phyloP scores from a whole-genome alignment of 2,113 vertebrate species.

The Rousettus leschenaultii region DNA sequence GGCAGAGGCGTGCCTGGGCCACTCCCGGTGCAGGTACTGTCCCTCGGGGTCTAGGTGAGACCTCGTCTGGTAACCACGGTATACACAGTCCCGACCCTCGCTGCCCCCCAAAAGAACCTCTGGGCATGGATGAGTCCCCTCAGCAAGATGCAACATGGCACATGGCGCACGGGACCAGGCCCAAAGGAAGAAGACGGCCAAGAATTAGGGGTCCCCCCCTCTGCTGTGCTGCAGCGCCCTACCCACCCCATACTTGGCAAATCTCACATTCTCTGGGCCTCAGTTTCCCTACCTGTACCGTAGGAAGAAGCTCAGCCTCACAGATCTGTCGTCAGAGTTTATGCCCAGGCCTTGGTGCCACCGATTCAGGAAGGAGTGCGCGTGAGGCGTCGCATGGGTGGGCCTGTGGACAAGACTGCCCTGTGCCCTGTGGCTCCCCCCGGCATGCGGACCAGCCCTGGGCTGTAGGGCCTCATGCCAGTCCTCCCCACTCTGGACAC shows the following conservation, averaged over 20 bases:
- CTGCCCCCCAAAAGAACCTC: background rate
- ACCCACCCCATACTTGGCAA: background rate
- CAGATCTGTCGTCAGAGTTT: background rate
- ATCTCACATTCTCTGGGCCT: background rate
- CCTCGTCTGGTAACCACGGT: background rate
- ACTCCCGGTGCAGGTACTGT: background rate
- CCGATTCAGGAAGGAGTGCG: background rate
- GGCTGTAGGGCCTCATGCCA: background rate
- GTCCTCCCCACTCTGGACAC: no score
- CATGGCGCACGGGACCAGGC: background rate
- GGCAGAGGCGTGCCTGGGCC: background rate
- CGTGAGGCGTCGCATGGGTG: fast-evolving
- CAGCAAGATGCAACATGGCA: background rate
- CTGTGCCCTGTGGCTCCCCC: no score
- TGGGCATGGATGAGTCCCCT: background rate
- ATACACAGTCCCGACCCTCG: background rate
- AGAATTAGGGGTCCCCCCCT: background rate
- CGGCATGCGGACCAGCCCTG: background rate
- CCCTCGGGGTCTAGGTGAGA: background rate
- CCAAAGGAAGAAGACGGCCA: background rate
- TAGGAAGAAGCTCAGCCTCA: background rate
- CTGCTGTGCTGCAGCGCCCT: background rate
- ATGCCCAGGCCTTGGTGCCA: background rate
- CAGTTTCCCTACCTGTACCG: background rate
- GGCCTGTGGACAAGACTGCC: background rate